Percentiles rank a stretch among this genome's conserved stretches.
Conservation (phyloP, 2,888 invertebrate genomes). For the Myopa testacea region DNA sequence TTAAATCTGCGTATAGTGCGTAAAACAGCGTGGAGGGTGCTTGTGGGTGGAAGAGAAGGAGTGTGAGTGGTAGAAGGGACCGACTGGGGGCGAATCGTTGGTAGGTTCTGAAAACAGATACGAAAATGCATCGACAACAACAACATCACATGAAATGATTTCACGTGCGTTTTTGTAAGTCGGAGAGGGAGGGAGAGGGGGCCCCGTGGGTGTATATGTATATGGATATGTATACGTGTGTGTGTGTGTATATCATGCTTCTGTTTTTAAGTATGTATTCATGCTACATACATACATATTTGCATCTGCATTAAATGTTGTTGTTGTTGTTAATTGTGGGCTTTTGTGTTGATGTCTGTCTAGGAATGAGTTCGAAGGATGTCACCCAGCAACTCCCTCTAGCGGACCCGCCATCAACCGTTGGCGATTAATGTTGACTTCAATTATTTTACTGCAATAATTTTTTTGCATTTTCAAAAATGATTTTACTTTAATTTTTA, state of each 20-base stretch:
- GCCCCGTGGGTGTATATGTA: background rate
- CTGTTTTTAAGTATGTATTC: background rate
- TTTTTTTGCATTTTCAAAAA: too few relatives aligned
- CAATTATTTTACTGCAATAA: too few relatives aligned
- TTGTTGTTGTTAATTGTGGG: background rate
- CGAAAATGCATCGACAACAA: constrained; percentile 21
- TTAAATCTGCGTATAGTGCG: background rate
- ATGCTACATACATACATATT: background rate
- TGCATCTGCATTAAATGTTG: constrained; percentile 30
- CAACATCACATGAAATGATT: constrained; percentile 3
- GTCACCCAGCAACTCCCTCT: too few relatives aligned
- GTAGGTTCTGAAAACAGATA: constrained; percentile 1
- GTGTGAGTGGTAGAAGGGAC: background rate
- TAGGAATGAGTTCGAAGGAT: too few relatives aligned
- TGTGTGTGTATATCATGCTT: background rate
- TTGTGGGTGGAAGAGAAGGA: background rate
- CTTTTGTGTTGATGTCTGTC: too few relatives aligned
- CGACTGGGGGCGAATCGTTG: background rate
- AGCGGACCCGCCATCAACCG: too few relatives aligned
- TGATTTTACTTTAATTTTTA: too few relatives aligned
- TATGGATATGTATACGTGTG: background rate
- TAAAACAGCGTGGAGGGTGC: background rate
- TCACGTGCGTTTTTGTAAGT: constrained; percentile 1
- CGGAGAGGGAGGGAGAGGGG: background rate
- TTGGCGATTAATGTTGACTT: too few relatives aligned